Percentiles rank a stretch among this genome's conserved stretches.
Evolutionary conservation across 2,888 invertebrate species (phyloP).

Genomic region (Chironomus riparius): DNA sequence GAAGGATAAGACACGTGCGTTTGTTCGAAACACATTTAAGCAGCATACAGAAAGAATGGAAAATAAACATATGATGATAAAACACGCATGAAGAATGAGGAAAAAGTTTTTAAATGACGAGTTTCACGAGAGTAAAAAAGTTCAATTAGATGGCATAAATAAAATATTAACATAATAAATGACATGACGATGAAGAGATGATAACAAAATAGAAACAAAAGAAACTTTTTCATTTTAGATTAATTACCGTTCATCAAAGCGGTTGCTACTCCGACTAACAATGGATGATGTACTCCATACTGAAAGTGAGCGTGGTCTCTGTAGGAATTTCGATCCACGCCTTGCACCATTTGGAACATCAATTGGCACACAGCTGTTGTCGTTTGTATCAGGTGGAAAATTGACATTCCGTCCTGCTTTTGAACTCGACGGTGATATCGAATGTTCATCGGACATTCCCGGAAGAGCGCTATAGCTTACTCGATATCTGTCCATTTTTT

Average conservation of each 20-base stretch:
- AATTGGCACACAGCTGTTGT: conserved; percentile 28
- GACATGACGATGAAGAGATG: neutral
- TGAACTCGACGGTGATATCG: conserved; percentile 39
- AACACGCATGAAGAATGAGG: too few relatives aligned
- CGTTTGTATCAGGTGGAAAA: conserved; percentile 36
- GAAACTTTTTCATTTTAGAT: neutral
- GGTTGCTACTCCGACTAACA: conserved; percentile 72
- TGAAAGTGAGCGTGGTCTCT: conserved; percentile 67
- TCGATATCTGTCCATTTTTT: conserved; percentile 40
- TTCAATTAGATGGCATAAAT: neutral
- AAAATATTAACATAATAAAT: neutral
- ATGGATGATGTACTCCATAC: conserved; percentile 63
- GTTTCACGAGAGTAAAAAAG: too few relatives aligned
- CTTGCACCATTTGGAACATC: conserved; percentile 30
- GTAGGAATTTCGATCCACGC: conserved; percentile 40
- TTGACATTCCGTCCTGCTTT: conserved; percentile 40
- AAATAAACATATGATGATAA: too few relatives aligned
- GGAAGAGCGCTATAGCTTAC: conserved; percentile 40
- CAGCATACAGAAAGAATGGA: too few relatives aligned
- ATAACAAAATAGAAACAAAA: neutral
- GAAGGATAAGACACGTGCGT: too few relatives aligned
- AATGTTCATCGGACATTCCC: conserved; percentile 43
- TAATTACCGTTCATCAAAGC: conserved; percentile 47
- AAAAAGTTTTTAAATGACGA: too few relatives aligned
- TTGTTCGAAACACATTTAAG: too few relatives aligned